Conservation (phyloP, 1,140 invertebrate genomes). For the Hyphantria cunea region DNA sequence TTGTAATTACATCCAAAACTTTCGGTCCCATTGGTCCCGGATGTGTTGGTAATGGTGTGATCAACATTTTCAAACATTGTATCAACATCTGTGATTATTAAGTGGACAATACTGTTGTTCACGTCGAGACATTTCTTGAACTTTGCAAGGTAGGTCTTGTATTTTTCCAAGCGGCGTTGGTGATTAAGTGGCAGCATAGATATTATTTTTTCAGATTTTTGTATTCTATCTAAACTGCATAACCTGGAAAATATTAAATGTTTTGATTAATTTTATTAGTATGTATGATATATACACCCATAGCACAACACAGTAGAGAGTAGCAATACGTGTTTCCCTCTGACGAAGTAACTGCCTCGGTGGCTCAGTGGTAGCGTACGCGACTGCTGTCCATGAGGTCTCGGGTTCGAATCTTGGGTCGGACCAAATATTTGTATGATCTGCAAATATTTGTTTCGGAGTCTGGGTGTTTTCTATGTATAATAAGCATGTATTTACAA, state of each 20-base stretch:
- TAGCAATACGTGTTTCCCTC: too few species aligned
- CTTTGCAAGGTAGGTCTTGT: constrained; percentile 88
- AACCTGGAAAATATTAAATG: constrained; percentile 41
- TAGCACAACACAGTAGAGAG: too few species aligned
- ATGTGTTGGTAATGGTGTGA: constrained; percentile 46
- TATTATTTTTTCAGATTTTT: constrained; percentile 89
- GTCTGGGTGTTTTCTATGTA: too few species aligned
- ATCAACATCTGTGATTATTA: constrained; percentile 91
- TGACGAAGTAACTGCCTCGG: too few species aligned
- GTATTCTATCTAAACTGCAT: constrained; percentile 85
- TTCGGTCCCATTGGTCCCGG: constrained; percentile 55
- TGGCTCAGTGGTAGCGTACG: too few species aligned
- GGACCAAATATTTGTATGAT: too few species aligned
- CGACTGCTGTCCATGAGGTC: too few species aligned
- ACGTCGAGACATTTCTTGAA: constrained; percentile 91
- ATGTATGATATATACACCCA: too few species aligned
- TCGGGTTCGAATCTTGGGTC: too few species aligned
- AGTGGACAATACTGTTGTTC: constrained; percentile 92
- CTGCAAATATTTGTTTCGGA: too few species aligned
- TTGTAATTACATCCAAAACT: constrained; percentile 70
- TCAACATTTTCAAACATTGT: constrained; percentile 88
- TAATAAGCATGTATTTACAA: too few species aligned
- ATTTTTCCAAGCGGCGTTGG: constrained; percentile 88
- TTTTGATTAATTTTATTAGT: neutral
- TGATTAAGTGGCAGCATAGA: constrained; percentile 88